phyloP scores from a whole-genome alignment of 2,113 vertebrate genomes.

The Alosa alosa region DNA sequence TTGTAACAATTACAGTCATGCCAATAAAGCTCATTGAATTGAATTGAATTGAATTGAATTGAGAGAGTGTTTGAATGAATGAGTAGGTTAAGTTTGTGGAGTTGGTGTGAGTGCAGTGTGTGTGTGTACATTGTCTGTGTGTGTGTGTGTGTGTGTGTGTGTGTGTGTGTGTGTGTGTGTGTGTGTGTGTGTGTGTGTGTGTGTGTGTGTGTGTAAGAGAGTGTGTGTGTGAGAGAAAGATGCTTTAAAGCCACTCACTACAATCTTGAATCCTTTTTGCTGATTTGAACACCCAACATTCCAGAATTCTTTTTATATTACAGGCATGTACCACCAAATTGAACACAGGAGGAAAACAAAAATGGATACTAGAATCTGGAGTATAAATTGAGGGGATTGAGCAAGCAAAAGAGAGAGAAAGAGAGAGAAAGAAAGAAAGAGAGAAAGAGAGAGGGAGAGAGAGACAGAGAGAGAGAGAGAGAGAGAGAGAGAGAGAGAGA shows the following conservation, averaged over 20 bases:
- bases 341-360: neutral
- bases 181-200: too few species aligned
- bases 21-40: too few species aligned
- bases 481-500: neutral
- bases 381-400: neutral
- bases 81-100: neutral
- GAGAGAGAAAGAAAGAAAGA: neutral
- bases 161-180: too few species aligned
- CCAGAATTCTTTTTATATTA: too few species aligned
- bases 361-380: neutral
- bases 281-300: too few species aligned
- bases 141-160: too few species aligned
- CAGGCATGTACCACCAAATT: too few species aligned
- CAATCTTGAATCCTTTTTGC: too few species aligned
- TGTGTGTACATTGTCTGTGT: constrained; percentile 8
- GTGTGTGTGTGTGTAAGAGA: constrained; percentile 19
- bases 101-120: neutral
- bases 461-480: neutral
- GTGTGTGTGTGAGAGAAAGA: constrained; percentile 21
- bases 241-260: too few species aligned
- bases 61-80: neutral
- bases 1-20: too few species aligned
- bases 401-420: neutral
- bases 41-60: neutral
- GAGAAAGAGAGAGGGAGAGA: neutral